A percentile compares a stretch with the other conserved stretches of the same genome.
These are phyloP conservation scores for Blastobasis adustella DNA, from an alignment of 2,888 invertebrate genomes.

Conservation along the genomic window DNA sequence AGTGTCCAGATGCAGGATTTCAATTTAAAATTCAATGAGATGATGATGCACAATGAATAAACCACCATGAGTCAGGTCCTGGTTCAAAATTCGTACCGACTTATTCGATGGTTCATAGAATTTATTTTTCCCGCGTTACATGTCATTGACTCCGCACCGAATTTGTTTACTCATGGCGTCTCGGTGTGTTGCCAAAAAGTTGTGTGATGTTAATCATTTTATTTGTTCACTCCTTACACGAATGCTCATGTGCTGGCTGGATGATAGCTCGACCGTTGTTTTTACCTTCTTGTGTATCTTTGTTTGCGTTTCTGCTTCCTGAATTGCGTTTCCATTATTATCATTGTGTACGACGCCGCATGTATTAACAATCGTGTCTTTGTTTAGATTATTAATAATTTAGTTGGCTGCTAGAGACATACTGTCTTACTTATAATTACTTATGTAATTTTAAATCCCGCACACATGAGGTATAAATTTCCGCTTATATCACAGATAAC, in stretches of 20 bases:
- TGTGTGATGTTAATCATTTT: constrained; percentile 31
- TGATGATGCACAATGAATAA: constrained; percentile 15
- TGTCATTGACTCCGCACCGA: constrained; percentile 57
- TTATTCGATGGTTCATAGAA: constrained; percentile 26
- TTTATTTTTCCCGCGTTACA: constrained; percentile 28
- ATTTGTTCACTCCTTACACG: constrained; percentile 21
- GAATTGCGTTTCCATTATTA: constrained; percentile 27
- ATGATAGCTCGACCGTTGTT: constrained; percentile 3
- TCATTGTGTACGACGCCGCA: constrained; percentile 23
- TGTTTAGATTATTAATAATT: neutral
- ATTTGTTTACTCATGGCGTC: constrained; percentile 53
- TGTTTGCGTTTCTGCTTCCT: constrained; percentile 48
- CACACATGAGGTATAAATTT: too few relatives aligned
- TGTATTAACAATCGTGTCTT: neutral
- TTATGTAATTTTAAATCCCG: too few relatives aligned
- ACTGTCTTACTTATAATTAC: too few relatives aligned
- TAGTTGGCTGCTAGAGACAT: neutral
- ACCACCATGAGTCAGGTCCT: constrained; percentile 20
- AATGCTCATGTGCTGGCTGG: neutral
- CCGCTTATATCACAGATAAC: too few relatives aligned
- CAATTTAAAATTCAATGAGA: too few relatives aligned
- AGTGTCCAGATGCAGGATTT: too few relatives aligned
- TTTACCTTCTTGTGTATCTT: constrained; percentile 41
- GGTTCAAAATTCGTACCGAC: constrained; percentile 6
- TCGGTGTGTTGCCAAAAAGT: constrained; percentile 46